Conservation (phyloP, 1,140 invertebrate species). For the Diachasma alloeum region DNA sequence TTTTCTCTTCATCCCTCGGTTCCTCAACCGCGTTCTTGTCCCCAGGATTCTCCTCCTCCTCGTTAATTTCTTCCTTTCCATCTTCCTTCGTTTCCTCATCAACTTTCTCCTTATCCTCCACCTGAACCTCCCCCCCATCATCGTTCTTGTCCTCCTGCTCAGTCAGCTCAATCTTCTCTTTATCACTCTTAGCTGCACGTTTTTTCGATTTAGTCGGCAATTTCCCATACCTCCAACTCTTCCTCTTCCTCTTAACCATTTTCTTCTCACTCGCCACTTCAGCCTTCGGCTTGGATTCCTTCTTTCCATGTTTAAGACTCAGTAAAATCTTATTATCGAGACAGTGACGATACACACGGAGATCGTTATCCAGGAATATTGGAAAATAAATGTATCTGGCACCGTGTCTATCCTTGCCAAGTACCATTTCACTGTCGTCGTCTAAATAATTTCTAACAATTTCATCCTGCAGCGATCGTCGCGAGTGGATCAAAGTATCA, state of each 20-base stretch:
- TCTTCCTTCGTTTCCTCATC: background rate
- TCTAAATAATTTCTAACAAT: slow-evolving; percentile 51
- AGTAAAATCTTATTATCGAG: slow-evolving; percentile 56
- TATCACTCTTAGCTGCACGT: background rate
- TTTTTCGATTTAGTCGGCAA: background rate
- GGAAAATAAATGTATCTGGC: slow-evolving; percentile 70
- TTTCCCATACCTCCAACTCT: background rate
- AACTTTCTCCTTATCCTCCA: background rate
- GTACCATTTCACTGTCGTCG: slow-evolving; percentile 50
- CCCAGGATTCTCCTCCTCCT: background rate
- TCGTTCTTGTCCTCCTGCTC: too few species aligned
- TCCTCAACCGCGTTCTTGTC: background rate
- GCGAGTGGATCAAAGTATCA: slow-evolving; percentile 66
- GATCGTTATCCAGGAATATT: slow-evolving; percentile 68
- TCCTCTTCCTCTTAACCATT: background rate
- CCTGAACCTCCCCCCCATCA: background rate
- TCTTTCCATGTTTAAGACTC: slow-evolving; percentile 40
- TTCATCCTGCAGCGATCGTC: slow-evolving; percentile 58
- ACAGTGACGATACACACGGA: slow-evolving; percentile 68
- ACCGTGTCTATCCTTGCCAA: slow-evolving; percentile 68
- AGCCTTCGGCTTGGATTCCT: slow-evolving; percentile 2
- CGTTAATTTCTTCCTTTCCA: background rate
- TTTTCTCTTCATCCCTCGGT: background rate
- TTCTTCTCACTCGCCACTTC: background rate
- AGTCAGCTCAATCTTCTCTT: background rate